Conservation (phyloP, 2,113 vertebrate genomes). For the Phalacrocorax aristotelis region DNA sequence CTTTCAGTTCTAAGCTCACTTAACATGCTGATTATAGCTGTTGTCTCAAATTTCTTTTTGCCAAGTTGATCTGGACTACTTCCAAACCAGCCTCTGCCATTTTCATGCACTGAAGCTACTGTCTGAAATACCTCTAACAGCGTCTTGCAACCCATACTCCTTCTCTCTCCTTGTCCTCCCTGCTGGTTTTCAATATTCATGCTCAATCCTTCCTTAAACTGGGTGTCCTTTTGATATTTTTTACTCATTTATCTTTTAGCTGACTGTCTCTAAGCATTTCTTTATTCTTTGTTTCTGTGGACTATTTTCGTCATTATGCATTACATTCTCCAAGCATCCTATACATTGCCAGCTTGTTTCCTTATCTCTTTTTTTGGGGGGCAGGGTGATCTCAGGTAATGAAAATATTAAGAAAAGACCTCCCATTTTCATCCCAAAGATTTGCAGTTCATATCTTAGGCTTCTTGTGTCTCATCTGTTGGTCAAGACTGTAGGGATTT, state of each 20-base stretch:
- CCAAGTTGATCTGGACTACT: background rate
- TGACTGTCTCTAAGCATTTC: background rate
- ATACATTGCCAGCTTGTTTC: background rate
- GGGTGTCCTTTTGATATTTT: background rate
- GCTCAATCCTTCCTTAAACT: background rate
- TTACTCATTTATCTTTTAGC: background rate
- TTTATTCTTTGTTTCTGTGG: background rate
- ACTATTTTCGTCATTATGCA: background rate
- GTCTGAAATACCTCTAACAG: background rate
- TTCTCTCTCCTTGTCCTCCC: background rate
- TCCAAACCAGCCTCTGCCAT: background rate
- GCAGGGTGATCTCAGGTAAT: background rate
- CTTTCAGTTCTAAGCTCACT: background rate
- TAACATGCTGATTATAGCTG: background rate
- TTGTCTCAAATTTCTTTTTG: slow-evolving; percentile 1
- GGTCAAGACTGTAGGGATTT: background rate
- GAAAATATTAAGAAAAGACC: background rate
- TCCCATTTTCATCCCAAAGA: background rate
- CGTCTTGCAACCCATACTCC: background rate
- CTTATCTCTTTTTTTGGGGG: background rate
- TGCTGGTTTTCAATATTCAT: background rate
- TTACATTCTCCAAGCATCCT: background rate
- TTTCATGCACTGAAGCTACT: background rate
- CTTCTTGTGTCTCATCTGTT: background rate
- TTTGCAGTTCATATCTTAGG: background rate